phyloP scores from a whole-genome alignment of 2,113 vertebrate genomes.

The Notiomystis cincta region DNA sequence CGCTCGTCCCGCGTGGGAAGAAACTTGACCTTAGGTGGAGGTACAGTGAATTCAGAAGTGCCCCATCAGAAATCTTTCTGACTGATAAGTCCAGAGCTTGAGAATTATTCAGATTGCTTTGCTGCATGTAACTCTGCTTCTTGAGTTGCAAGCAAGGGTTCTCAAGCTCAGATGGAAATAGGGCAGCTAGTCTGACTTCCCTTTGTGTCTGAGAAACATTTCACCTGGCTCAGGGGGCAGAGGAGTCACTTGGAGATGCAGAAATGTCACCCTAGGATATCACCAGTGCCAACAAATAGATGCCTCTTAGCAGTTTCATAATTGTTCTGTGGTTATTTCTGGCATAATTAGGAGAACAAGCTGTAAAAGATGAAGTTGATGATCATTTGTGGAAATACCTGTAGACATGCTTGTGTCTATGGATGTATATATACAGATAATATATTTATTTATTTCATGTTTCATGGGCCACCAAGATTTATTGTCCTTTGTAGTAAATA shows the following conservation, averaged over 20 bases:
- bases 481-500: constrained; percentile 75
- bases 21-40: constrained; percentile 20
- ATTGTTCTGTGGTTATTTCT: not conserved
- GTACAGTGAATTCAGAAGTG: not conserved
- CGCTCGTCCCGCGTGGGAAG: fast-evolving
- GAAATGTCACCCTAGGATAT: not conserved
- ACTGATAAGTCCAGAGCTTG: not conserved
- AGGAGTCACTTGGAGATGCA: not conserved
- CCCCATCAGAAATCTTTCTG: not conserved
- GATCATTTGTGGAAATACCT: not conserved
- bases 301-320: not conserved
- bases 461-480: constrained; percentile 65
- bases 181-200: not conserved
- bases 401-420: not conserved
- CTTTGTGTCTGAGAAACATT: not conserved
- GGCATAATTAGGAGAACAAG: not conserved
- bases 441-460: constrained; percentile 59
- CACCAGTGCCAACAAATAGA: not conserved
- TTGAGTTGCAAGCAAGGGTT: not conserved
- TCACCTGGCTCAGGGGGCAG: not conserved
- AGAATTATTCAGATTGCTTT: not conserved
- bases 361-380: not conserved
- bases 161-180: not conserved
- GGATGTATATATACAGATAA: constrained; percentile 37
- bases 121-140: not conserved